These are phyloP conservation scores for Enteromius afrohamiltoni DNA, from an alignment of 2,797 vertebrate genomes.

Conservation along the genomic window DNA sequence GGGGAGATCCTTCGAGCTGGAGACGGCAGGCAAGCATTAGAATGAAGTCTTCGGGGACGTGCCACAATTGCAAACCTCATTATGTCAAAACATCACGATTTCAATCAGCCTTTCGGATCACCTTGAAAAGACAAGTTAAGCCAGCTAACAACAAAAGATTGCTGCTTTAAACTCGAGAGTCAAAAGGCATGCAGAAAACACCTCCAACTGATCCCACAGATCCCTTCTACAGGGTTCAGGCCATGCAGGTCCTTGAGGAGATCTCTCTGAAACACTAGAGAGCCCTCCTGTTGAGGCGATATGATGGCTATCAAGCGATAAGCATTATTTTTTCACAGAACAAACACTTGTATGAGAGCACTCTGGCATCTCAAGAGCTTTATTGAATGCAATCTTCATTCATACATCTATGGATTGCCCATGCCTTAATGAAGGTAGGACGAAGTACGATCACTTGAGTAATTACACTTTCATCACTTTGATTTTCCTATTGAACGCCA, in stretches of 20 bases:
- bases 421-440: slow-evolving; percentile 47
- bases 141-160: slow-evolving; percentile 21
- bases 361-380: background rate
- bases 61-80: slow-evolving; percentile 51
- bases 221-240: slow-evolving; percentile 17
- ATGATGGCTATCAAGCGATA: slow-evolving; percentile 24
- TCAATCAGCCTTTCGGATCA: slow-evolving; percentile 50
- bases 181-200: slow-evolving; percentile 20
- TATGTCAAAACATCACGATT: slow-evolving; percentile 46
- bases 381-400: slow-evolving; percentile 44
- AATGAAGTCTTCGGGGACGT: slow-evolving; percentile 17
- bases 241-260: background rate
- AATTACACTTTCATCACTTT: slow-evolving; percentile 61
- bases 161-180: slow-evolving; percentile 17
- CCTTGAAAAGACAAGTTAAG: slow-evolving; percentile 55
- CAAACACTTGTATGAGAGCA: slow-evolving; percentile 28
- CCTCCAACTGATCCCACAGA: slow-evolving; percentile 4
- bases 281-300: slow-evolving; percentile 27
- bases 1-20: slow-evolving; percentile 16
- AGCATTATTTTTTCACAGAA: slow-evolving; percentile 5
- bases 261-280: slow-evolving; percentile 24
- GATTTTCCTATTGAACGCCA: slow-evolving; percentile 58
- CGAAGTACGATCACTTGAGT: slow-evolving; percentile 62
- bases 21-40: slow-evolving; percentile 23
- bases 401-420: slow-evolving; percentile 47